Evolutionary conservation across 23 tunicate genomes (phyloP).

Genomic region (Trididemnum clinides): DNA sequence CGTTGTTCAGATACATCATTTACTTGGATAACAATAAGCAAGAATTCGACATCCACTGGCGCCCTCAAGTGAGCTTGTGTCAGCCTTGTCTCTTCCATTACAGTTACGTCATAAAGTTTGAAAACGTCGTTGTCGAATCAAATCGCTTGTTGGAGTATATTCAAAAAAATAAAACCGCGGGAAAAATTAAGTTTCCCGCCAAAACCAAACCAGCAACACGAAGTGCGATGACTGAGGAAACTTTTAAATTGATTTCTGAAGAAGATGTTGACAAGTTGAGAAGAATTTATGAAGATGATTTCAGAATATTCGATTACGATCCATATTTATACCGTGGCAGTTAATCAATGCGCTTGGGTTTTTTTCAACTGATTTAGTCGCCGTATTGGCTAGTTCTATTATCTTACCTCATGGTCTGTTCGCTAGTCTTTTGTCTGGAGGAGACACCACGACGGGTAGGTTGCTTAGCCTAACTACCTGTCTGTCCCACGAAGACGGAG

Average conservation of each 20-base stretch:
- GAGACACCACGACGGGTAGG: too few relatives aligned
- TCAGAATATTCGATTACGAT: conserved; percentile 50
- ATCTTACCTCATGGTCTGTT: too few relatives aligned
- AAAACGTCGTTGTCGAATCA: conserved; percentile 58
- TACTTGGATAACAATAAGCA: too few relatives aligned
- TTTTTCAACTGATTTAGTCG: too few relatives aligned
- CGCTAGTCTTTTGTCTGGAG: too few relatives aligned
- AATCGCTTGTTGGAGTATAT: conserved; percentile 49
- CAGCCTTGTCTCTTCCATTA: conserved; percentile 60
- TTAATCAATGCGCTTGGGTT: too few relatives aligned
- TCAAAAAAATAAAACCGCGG: conserved; percentile 11
- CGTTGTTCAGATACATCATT: too few relatives aligned
- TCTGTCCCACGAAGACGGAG: too few relatives aligned
- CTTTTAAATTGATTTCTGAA: conserved; percentile 29
- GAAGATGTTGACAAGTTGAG: conserved; percentile 23
- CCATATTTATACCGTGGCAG: conserved; percentile 32
- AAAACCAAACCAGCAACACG: not conserved
- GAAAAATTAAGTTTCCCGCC: conserved; percentile 41
- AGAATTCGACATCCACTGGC: conserved; percentile 88
- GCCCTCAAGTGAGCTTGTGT: conserved; percentile 70
- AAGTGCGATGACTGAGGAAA: conserved; percentile 5
- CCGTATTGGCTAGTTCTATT: too few relatives aligned
- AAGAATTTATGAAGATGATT: conserved; percentile 59
- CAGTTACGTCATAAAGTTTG: conserved; percentile 71
- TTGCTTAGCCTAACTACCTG: too few relatives aligned